phyloP scores from a whole-genome alignment of 2,888 invertebrate species.

The Lithodes maja region DNA sequence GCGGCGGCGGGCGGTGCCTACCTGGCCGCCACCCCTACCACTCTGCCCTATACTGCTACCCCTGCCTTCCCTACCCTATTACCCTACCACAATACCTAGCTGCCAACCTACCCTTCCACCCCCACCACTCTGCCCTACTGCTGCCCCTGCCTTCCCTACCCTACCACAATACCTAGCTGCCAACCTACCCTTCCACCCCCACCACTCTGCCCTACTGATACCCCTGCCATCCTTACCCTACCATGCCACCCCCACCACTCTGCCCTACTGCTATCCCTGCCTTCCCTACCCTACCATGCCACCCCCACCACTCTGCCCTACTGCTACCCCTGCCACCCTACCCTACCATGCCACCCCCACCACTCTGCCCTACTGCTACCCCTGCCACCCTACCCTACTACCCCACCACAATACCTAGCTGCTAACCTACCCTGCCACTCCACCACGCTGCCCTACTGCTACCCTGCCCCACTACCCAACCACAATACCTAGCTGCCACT shows the following conservation, averaged over 20 bases:
- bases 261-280: not conserved
- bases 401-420: not conserved
- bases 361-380: not conserved
- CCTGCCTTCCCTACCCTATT: not conserved
- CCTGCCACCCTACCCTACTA: not conserved
- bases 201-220: not conserved
- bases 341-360: not conserved
- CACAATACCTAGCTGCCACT: too few species aligned
- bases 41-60: not conserved
- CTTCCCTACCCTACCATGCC: conserved; percentile 1
- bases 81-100: not conserved
- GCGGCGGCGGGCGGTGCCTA: conserved; percentile 42
- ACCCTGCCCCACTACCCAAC: too few species aligned
- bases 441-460: not conserved
- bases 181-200: not conserved
- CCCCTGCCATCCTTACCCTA: too few species aligned
- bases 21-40: conserved; percentile 16
- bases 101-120: conserved; percentile 7
- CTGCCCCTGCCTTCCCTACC: not conserved
- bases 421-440: not conserved
- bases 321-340: not conserved
- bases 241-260: not conserved
- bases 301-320: not conserved
- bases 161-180: not conserved
- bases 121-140: not conserved